These are phyloP conservation scores for Chelonus insularis DNA, from an alignment of 1,140 invertebrate species.

Conservation along the genomic window DNA sequence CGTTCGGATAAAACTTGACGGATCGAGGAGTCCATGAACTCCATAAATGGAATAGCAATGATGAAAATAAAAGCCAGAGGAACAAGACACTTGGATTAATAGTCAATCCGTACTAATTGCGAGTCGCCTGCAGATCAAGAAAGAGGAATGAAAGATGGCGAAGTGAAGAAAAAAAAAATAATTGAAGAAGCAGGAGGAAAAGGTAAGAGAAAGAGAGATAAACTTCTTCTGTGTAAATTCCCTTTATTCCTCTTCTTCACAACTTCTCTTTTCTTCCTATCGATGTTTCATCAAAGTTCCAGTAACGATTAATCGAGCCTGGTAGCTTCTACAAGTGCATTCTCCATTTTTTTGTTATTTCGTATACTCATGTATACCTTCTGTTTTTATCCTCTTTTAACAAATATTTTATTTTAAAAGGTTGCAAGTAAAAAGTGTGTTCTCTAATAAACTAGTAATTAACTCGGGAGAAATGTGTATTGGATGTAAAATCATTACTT, in stretches of 20 bases:
- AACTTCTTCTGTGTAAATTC: slow-evolving; percentile 28
- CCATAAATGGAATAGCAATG: slow-evolving; percentile 17
- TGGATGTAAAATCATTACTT: too few relatives aligned
- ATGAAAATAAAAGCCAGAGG: slow-evolving; percentile 41
- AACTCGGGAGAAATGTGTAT: too few relatives aligned
- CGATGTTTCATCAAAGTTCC: slow-evolving; percentile 33
- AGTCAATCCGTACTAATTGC: slow-evolving; percentile 53
- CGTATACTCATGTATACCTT: not conserved
- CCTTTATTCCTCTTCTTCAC: not conserved
- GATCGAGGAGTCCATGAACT: slow-evolving; percentile 10
- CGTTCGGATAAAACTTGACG: slow-evolving; percentile 21
- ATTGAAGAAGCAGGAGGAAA: not conserved
- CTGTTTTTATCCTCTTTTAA: not conserved
- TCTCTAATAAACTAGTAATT: too few relatives aligned
- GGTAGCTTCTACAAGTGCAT: slow-evolving; percentile 28
- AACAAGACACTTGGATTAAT: slow-evolving; percentile 44
- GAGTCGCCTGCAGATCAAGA: slow-evolving; percentile 31
- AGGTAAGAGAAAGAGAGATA: slow-evolving; percentile 8
- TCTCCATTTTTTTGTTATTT: slow-evolving; percentile 29
- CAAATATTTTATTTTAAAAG: not conserved
- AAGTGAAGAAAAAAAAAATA: slow-evolving; percentile 12
- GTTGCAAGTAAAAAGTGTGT: too few relatives aligned
- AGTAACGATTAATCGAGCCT: slow-evolving; percentile 33
- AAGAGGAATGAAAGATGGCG: slow-evolving; percentile 12
- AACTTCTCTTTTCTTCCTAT: not conserved